Conservation (phyloP, 2,113 vertebrate genomes). For the Chaetorhynchus papuensis region DNA sequence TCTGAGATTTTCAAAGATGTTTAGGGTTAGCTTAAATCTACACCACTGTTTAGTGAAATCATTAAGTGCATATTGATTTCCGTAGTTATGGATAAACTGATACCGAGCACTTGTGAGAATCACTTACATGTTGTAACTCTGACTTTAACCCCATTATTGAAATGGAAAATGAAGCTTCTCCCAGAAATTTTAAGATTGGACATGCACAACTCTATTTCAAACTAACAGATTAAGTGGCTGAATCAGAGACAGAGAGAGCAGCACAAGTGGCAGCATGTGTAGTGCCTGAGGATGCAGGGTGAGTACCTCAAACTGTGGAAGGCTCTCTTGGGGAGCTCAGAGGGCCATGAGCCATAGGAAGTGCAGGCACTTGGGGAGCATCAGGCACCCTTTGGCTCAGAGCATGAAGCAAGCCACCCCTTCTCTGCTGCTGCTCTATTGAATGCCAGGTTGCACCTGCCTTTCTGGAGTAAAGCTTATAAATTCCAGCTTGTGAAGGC, state of each 20-base stretch:
- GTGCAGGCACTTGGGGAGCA: rapidly evolving
- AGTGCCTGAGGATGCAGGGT: background rate
- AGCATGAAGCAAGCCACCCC: rapidly evolving
- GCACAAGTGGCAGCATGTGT: rapidly evolving
- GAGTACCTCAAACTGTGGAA: background rate
- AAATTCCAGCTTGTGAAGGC: background rate
- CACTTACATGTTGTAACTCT: background rate
- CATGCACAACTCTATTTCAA: background rate
- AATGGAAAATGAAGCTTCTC: background rate
- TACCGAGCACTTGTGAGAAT: background rate
- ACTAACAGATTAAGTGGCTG: background rate
- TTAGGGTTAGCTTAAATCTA: background rate
- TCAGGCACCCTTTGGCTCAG: background rate
- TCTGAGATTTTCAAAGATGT: background rate
- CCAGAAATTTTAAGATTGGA: background rate
- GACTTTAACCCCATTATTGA: background rate
- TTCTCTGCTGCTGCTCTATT: background rate
- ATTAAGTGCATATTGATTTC: background rate
- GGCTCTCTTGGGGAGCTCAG: rapidly evolving
- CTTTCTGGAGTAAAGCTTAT: background rate
- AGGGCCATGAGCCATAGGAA: background rate
- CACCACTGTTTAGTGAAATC: background rate
- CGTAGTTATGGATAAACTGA: background rate
- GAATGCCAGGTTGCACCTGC: background rate
- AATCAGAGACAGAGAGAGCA: background rate